Percentiles rank a stretch among this genome's conserved stretches.
These are phyloP conservation scores for Paradoxurus hermaphroditus DNA, from an alignment of 2,113 vertebrate species.

Conservation along the genomic window DNA sequence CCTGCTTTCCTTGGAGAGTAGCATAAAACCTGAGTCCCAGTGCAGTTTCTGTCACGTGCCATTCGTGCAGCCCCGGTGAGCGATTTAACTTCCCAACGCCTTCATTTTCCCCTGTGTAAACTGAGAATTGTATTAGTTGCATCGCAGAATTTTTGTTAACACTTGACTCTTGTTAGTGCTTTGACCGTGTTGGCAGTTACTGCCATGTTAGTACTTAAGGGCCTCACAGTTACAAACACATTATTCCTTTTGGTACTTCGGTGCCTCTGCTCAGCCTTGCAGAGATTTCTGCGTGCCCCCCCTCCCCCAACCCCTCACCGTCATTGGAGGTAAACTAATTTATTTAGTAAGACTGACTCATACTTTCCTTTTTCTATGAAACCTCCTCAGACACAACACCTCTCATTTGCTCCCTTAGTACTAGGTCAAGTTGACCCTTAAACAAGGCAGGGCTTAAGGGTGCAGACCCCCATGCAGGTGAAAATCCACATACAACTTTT, in stretches of 20 bases:
- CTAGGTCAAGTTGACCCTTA: background rate
- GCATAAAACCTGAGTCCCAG: background rate
- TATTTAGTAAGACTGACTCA: background rate
- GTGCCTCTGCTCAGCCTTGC: background rate
- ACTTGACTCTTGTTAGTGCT: background rate
- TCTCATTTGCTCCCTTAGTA: background rate
- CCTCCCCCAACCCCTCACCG: background rate
- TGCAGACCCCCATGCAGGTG: background rate
- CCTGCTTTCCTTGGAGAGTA: background rate
- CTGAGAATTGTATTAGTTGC: background rate
- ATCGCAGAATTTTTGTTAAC: background rate
- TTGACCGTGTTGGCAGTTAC: background rate
- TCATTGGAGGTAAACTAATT: background rate
- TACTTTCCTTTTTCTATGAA: background rate
- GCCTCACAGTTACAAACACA: background rate
- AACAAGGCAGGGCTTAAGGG: background rate
- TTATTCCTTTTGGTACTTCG: background rate
- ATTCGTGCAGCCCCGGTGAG: background rate
- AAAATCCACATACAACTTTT: background rate
- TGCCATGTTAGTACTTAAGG: fast-evolving
- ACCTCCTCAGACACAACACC: background rate
- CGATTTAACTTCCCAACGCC: background rate
- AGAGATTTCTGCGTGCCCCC: too few species aligned
- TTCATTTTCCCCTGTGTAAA: background rate
- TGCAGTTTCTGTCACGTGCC: background rate